Evolutionary conservation across 2,888 invertebrate species (phyloP).

Genomic region (Platerodrilus igneus): DNA sequence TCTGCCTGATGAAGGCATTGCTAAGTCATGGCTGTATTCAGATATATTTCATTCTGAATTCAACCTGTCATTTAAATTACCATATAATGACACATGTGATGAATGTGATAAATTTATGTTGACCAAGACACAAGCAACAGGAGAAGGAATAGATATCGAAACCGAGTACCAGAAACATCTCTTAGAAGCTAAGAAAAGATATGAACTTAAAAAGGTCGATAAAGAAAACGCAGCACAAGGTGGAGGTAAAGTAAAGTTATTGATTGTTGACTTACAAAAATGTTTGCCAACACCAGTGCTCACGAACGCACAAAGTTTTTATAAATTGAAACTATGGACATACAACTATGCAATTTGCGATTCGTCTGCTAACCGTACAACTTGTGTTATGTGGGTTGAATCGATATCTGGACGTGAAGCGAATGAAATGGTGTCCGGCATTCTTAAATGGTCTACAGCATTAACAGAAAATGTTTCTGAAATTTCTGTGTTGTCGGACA

Average conservation of each 20-base stretch:
- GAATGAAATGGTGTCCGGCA: conserved; percentile 30
- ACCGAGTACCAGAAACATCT: conserved; percentile 2
- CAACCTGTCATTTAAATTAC: conserved; percentile 4
- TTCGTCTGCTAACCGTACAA: too few relatives aligned
- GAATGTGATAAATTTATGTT: conserved; percentile 2
- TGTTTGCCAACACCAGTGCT: conserved; percentile 23
- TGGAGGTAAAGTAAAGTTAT: conserved; percentile 1
- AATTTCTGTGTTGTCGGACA: conserved; percentile 17
- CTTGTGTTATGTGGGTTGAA: conserved; percentile 28
- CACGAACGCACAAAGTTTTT: conserved; percentile 24
- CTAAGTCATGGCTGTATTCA: conserved; percentile 5
- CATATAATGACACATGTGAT: conserved; percentile 9
- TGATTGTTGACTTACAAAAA: conserved; percentile 22
- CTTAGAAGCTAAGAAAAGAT: neutral
- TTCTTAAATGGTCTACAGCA: conserved; percentile 23
- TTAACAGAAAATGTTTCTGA: conserved; percentile 1
- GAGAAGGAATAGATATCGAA: neutral
- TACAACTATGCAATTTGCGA: conserved; percentile 15
- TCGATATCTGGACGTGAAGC: conserved; percentile 24
- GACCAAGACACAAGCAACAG: conserved; percentile 1
- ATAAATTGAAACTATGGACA: conserved; percentile 23
- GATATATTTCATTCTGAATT: conserved; percentile 5
- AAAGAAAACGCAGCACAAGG: neutral
- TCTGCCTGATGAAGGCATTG: conserved; percentile 1
- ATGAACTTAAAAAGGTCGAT: conserved; percentile 1